Base-by-base conservation (phyloP, 2,888 invertebrate species). In the Archaeoteleia sp. region DNA sequence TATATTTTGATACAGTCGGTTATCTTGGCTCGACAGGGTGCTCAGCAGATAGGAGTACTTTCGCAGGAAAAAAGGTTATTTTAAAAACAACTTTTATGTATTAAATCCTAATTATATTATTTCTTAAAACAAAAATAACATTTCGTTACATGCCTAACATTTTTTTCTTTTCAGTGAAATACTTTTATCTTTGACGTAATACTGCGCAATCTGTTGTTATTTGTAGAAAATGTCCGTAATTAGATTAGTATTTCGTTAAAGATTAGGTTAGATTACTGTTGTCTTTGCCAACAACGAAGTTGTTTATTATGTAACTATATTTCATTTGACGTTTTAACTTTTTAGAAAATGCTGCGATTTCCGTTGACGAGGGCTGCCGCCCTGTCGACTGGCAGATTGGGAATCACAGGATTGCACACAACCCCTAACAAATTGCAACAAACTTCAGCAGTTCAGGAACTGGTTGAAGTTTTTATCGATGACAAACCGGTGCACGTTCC, bases 381-480 rank as follows among this genome's bases (percentile, higher is more conserved):
- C 75, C 84, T 87, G 77, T 86, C 87, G 72, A 82, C 78, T 74
- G 77, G 79, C 51, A 80, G 79, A 58, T 70, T 79, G 34, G 73
- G 86, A 42, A 87, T 86, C 73, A 87, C 89, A 39, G 74, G 76
- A 8, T 35, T 82, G 30, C 80, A 82, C 35, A 81, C 79, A 13
- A 75, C 78, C 6, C 73, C 79, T n/a, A 73, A 71, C n/a, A 82
- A 79, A 39, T n/a, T n/a, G n/a, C n/a, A n/a, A n/a, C n/a, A n/a
- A n/a, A n/a, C n/a, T n/a, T n/a, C n/a, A n/a, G n/a, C n/a, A n/a
- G n/a, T n/a, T 55, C 90, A 92, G 29, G 92, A 95, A 70, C 92
- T 93, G 81, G 90, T 98, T 34, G 98, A 98, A 88, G 93, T 99
- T 39, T 99, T 98, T 87, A 94, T 99, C 78, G 97, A 99, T 89